Conservation (phyloP, 1,140 invertebrate species). For the Reticulitermes speratus region DNA sequence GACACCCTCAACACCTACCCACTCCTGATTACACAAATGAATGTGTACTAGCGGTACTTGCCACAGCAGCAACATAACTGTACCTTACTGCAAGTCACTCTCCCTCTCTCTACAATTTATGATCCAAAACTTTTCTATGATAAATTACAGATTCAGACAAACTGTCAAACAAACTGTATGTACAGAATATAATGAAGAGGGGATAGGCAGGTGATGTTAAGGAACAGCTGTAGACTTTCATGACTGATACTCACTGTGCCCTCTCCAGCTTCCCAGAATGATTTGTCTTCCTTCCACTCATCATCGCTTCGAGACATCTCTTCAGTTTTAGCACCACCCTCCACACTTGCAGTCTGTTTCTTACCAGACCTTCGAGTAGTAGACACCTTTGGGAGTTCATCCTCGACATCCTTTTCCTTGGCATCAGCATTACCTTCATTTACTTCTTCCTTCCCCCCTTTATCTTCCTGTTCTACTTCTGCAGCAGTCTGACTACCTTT, state of each 20-base stretch:
- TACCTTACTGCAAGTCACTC: no score
- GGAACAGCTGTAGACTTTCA: no score
- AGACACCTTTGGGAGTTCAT: neutral
- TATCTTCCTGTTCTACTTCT: slow-evolving; percentile 8
- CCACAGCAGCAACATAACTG: no score
- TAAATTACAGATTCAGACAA: no score
- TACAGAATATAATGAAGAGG: no score
- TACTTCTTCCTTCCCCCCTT: slow-evolving; percentile 23
- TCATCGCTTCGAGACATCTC: neutral
- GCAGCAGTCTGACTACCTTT: slow-evolving; percentile 3
- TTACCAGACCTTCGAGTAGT: neutral
- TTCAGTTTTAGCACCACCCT: neutral
- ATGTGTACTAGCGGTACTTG: no score
- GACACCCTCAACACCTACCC: no score
- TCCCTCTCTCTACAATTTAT: no score
- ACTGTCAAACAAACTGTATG: no score
- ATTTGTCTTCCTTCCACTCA: slow-evolving; percentile 30
- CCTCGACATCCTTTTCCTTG: slow-evolving; percentile 39
- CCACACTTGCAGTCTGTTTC: neutral
- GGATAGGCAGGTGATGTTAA: no score
- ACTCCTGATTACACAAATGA: no score
- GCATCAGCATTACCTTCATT: slow-evolving; percentile 35
- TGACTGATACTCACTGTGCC: slow-evolving; percentile 1
- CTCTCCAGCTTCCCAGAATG: slow-evolving; percentile 29
- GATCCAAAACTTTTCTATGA: no score